Conservation (phyloP, 1,140 invertebrate genomes). For the Drosophila rhopaloa region DNA sequence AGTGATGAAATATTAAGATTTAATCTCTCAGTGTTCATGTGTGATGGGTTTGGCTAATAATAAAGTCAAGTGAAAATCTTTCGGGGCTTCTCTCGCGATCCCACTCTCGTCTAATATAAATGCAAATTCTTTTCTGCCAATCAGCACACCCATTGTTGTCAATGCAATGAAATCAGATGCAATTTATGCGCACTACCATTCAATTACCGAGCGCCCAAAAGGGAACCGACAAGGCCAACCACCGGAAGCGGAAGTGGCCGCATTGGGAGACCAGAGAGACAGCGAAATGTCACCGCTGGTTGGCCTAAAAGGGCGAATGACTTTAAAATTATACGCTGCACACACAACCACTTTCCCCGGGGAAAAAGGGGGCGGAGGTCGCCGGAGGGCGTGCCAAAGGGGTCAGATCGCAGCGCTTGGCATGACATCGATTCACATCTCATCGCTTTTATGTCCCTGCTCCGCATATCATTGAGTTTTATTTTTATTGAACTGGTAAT, state of each 20-base stretch:
- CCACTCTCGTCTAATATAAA: constrained; percentile 47
- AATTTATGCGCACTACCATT: constrained; percentile 66
- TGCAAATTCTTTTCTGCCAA: constrained; percentile 59
- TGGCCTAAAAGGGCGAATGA: constrained; percentile 43
- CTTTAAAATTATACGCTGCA: constrained; percentile 44
- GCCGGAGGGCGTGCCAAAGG: constrained; percentile 12
- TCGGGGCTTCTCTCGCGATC: constrained; percentile 14
- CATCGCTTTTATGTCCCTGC: constrained; percentile 57
- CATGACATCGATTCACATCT: constrained; percentile 33
- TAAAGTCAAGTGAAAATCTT: constrained; percentile 49
- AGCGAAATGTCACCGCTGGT: neutral
- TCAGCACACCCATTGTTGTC: constrained; percentile 48
- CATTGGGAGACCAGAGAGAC: neutral
- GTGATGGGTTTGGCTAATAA: constrained; percentile 51
- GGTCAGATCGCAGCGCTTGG: constrained; percentile 30
- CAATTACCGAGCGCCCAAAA: constrained; percentile 48
- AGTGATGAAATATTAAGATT: neutral
- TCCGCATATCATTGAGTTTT: constrained; percentile 74
- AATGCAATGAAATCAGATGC: constrained; percentile 63
- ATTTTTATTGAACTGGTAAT: constrained; percentile 80
- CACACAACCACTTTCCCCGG: neutral
- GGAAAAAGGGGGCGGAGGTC: neutral
- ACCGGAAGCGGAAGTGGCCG: constrained; percentile 62
- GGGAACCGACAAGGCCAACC: constrained; percentile 18
- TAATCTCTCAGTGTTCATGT: constrained; percentile 10